A percentile compares a stretch with the other conserved stretches of the same genome.
Conservation (phyloP, 2,888 invertebrate species). For the Adineta ricciae region DNA sequence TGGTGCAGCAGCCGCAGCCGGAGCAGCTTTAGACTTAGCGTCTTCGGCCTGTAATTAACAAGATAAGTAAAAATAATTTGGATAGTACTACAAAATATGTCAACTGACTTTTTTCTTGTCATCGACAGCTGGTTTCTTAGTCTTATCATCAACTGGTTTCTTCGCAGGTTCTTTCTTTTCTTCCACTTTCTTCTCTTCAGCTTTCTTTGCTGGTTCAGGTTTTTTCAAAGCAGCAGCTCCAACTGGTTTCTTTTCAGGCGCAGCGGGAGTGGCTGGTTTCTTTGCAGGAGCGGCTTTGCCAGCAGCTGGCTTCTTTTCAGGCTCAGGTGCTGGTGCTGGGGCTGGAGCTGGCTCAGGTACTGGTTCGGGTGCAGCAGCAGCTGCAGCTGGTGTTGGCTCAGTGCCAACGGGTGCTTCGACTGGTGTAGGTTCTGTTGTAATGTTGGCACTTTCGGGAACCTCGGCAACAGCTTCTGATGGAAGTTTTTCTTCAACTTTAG, state of each 20-base stretch:
- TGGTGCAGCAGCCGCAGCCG: conserved; percentile 20
- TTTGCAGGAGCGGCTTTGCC: conserved; percentile 23
- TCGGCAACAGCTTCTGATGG: neutral
- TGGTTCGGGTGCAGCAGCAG: conserved; percentile 58
- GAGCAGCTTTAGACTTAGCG: conserved; percentile 26
- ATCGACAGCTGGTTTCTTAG: neutral
- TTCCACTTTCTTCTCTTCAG: conserved; percentile 38
- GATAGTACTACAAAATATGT: neutral
- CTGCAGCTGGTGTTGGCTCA: conserved; percentile 44
- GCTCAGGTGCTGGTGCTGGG: conserved; percentile 18
- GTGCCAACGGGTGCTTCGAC: conserved; percentile 39
- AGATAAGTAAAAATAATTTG: neutral
- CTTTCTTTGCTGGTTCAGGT: conserved; percentile 41
- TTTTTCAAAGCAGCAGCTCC: conserved; percentile 40
- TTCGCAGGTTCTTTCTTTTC: conserved; percentile 36
- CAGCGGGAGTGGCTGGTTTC: conserved; percentile 29
- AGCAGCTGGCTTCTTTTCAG: conserved; percentile 11
- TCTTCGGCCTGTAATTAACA: neutral
- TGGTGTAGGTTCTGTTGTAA: conserved; percentile 55
- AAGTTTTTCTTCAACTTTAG: conserved; percentile 10
- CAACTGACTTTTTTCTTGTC: neutral
- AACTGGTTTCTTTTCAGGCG: conserved; percentile 40
- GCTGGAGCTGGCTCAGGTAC: conserved; percentile 45
- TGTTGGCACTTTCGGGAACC: conserved; percentile 53
- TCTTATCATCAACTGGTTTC: neutral